phyloP scores from a whole-genome alignment of 2,888 invertebrate species.

The Euclidia mi region DNA sequence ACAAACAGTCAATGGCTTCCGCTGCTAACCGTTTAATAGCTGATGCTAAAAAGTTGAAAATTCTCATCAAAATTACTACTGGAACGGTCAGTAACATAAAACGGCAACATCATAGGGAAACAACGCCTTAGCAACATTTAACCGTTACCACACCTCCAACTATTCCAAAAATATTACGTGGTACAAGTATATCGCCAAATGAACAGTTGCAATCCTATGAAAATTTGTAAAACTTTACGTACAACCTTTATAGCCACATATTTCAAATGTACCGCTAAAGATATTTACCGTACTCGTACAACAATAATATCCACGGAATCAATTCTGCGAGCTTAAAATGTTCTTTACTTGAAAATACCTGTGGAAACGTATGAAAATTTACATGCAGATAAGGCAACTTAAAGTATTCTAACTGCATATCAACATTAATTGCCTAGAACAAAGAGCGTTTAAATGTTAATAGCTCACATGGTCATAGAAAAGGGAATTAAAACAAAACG shows the following conservation, averaged over 20 bases:
- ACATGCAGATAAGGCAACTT: constrained; percentile 7
- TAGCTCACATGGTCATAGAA: constrained; percentile 26
- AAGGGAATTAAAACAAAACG: constrained; percentile 42
- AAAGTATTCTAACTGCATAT: constrained; percentile 19
- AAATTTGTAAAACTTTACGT: not conserved
- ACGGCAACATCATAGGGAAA: no score
- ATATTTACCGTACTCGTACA: not conserved
- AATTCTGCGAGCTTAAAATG: not conserved
- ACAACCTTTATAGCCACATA: not conserved
- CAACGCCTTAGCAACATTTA: no score
- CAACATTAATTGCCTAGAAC: constrained; percentile 14
- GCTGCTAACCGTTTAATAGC: no score
- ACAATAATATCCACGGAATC: not conserved
- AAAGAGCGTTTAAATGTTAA: constrained; percentile 19
- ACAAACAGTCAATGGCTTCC: no score
- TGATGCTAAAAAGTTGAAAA: no score
- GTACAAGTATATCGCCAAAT: no score
- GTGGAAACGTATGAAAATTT: constrained; percentile 11
- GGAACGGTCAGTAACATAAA: no score
- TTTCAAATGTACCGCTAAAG: not conserved
- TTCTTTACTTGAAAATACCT: not conserved
- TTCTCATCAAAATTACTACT: no score
- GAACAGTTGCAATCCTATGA: no score
- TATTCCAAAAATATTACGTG: no score
- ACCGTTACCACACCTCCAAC: no score